Percentiles rank a stretch among this genome's conserved stretches.
These are phyloP conservation scores for Premnoplex brunnescens DNA, from an alignment of 2,797 vertebrate species.

Conservation along the genomic window DNA sequence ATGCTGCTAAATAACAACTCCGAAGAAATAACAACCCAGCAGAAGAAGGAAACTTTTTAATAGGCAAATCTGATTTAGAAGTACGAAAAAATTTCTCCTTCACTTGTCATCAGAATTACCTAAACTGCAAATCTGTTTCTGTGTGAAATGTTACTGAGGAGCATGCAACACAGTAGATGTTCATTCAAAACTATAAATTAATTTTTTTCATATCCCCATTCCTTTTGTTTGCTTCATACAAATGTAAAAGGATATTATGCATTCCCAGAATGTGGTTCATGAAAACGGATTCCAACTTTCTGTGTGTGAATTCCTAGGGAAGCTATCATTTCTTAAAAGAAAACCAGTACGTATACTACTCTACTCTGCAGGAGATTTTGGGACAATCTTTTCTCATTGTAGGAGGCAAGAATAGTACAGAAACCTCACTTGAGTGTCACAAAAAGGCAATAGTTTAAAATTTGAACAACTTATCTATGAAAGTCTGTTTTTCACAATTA, in stretches of 20 bases:
- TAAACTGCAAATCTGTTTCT: neutral
- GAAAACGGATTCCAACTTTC: neutral
- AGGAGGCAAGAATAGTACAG: neutral
- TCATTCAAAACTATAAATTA: neutral
- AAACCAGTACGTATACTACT: accelerated
- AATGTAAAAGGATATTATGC: neutral
- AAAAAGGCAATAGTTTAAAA: neutral
- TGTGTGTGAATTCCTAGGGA: neutral
- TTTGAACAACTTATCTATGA: neutral
- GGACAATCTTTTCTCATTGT: neutral
- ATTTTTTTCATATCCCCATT: neutral
- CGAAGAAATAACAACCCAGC: neutral
- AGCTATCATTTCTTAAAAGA: neutral
- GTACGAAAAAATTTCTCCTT: neutral
- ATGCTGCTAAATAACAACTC: neutral
- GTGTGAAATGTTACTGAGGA: neutral
- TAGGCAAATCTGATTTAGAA: neutral
- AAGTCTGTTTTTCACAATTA: neutral
- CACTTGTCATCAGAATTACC: neutral
- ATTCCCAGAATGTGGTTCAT: neutral
- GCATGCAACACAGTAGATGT: neutral
- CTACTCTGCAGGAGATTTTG: neutral
- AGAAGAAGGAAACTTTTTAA: conserved; percentile 24
- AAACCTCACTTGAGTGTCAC: neutral
- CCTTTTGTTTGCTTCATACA: neutral